phyloP scores from a whole-genome alignment of 2,113 vertebrate genomes.

The Madoqua kirkii region DNA sequence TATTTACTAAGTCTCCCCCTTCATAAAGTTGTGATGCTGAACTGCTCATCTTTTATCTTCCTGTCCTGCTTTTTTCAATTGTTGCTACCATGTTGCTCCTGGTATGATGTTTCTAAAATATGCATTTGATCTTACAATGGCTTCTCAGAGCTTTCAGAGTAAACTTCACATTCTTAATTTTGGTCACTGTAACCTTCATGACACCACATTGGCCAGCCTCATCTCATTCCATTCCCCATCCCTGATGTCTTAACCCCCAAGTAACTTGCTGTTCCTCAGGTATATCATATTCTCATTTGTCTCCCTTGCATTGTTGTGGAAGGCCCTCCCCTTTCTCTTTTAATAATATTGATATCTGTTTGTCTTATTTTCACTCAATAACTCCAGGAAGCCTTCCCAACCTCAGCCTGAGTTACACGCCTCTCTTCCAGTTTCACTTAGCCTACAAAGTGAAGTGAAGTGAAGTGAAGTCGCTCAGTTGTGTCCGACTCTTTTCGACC shows the following conservation, averaged over 20 bases:
- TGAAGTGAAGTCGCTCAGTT: too few species aligned
- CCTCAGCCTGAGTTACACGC: background rate
- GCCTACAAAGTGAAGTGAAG: background rate
- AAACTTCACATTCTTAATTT: background rate
- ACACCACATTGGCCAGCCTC: background rate
- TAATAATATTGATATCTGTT: background rate
- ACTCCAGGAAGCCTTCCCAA: background rate
- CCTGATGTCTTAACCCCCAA: background rate
- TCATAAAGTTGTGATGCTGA: background rate
- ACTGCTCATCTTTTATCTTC: background rate
- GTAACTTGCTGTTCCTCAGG: background rate
- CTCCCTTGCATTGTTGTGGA: background rate
- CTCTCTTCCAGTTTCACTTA: background rate
- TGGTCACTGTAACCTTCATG: background rate
- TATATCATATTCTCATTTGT: background rate
- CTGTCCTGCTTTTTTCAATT: background rate
- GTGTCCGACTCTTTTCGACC: too few species aligned
- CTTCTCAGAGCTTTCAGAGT: background rate
- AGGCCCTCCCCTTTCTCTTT: background rate
- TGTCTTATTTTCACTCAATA: background rate
- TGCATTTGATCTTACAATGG: background rate
- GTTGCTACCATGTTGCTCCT: background rate
- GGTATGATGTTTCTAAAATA: constrained; percentile 17
- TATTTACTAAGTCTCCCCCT: background rate
- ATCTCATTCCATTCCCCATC: background rate